phyloP scores from a whole-genome alignment of 2,888 invertebrate species.

The Steinernema carpocapsae region DNA sequence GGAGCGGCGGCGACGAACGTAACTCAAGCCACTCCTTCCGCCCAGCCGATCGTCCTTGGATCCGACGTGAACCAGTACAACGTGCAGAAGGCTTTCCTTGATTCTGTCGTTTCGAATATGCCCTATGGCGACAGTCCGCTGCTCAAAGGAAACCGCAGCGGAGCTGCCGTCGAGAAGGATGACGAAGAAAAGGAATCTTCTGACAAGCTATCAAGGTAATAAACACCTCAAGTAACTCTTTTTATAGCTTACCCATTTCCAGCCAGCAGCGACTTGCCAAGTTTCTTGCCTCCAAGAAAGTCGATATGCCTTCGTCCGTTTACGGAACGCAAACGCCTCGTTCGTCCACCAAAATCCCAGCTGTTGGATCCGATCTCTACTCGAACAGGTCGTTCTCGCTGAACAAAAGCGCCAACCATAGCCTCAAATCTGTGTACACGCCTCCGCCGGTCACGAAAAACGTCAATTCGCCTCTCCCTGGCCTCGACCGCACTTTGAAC shows the following conservation, averaged over 20 bases:
- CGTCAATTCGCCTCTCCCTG: conserved; percentile 2
- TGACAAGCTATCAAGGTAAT: conserved; percentile 40
- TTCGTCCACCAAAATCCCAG: not conserved
- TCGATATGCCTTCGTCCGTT: conserved; percentile 15
- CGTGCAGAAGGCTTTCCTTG: conserved; percentile 77
- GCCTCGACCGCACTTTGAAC: not conserved
- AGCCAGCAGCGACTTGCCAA: conserved; percentile 42
- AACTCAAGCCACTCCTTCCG: conserved; percentile 42
- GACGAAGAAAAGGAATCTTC: conserved; percentile 40
- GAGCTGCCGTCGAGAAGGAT: conserved; percentile 43
- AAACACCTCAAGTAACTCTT: not conserved
- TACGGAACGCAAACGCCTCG: not conserved
- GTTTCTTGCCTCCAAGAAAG: conserved; percentile 42
- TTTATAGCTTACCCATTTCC: conserved; percentile 35
- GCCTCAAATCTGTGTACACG: conserved; percentile 13
- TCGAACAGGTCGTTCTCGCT: not conserved
- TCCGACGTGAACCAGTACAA: conserved; percentile 55
- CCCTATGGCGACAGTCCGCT: conserved; percentile 88
- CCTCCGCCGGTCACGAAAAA: conserved; percentile 19
- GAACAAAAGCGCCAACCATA: not conserved
- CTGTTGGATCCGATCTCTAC: conserved; percentile 14
- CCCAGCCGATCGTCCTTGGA: conserved; percentile 56
- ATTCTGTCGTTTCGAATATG: conserved; percentile 76
- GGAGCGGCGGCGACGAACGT: conserved; percentile 2
- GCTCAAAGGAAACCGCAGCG: conserved; percentile 41